Conservation (phyloP, 1,140 invertebrate genomes). For the Zaprionus africanus region DNA sequence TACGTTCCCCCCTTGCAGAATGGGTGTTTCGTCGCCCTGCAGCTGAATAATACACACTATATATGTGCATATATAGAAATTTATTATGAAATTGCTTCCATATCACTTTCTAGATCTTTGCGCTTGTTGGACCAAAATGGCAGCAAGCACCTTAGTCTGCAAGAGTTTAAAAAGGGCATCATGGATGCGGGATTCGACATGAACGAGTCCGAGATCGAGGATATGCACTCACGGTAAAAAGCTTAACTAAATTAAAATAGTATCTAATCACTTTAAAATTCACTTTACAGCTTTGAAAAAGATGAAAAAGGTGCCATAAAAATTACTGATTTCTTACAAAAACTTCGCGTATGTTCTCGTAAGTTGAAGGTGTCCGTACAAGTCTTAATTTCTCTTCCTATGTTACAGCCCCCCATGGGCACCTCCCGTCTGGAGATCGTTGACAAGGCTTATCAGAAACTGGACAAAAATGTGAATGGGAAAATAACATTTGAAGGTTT, state of each 20-base stretch:
- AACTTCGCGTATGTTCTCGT: slow-evolving; percentile 90
- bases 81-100: background rate
- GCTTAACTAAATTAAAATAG: background rate
- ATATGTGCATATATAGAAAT: background rate
- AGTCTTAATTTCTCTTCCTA: background rate
- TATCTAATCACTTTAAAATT: background rate
- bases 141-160: slow-evolving; percentile 91
- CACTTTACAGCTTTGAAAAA: slow-evolving; percentile 88
- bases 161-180: slow-evolving; percentile 93
- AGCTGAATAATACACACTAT: background rate
- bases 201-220: slow-evolving; percentile 87
- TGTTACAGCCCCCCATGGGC: slow-evolving; percentile 92
- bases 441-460: slow-evolving; percentile 93
- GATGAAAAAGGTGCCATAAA: slow-evolving; percentile 92
- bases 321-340: slow-evolving; percentile 94
- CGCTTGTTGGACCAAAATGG: slow-evolving; percentile 96
- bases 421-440: slow-evolving; percentile 90
- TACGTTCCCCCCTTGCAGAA: slow-evolving; percentile 4
- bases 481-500: slow-evolving; percentile 93
- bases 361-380: background rate
- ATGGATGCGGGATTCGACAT: slow-evolving; percentile 91
- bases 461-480: slow-evolving; percentile 94
- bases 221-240: slow-evolving; percentile 86
- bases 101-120: slow-evolving; percentile 88
- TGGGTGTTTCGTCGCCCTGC: slow-evolving; percentile 20